These are phyloP conservation scores for Spilarctia lutea DNA, from an alignment of 2,888 invertebrate genomes.

Conservation along the genomic window DNA sequence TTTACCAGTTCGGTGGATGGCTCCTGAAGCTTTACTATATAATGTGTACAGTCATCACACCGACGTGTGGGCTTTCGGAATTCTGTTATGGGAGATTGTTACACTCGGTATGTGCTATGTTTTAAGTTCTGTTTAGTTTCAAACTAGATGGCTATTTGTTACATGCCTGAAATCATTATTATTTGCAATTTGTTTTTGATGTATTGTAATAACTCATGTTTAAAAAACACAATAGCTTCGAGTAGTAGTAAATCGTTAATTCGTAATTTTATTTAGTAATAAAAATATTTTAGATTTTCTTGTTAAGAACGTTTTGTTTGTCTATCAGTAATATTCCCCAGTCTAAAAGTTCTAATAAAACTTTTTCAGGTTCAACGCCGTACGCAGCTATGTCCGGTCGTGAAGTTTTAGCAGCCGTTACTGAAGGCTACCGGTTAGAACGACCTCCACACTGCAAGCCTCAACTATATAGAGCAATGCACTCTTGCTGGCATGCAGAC, in stretches of 20 bases:
- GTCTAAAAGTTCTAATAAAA: background rate
- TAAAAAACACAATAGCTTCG: no score
- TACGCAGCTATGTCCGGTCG: slow-evolving; percentile 94
- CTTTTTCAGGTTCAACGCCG: slow-evolving; percentile 91
- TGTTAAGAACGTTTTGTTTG: background rate
- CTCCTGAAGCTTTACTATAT: slow-evolving; percentile 93
- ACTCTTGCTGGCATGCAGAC: slow-evolving; percentile 88
- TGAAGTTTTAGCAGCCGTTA: slow-evolving; percentile 93
- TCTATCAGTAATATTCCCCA: background rate
- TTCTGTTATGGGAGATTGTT: slow-evolving; percentile 95
- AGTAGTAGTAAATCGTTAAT: no score
- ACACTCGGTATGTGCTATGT: slow-evolving; percentile 88
- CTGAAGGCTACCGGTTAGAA: slow-evolving; percentile 92
- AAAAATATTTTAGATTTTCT: background rate
- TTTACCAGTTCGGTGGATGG: slow-evolving; percentile 94
- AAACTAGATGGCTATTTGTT: no score
- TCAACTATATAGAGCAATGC: slow-evolving; percentile 82
- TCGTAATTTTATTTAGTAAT: background rate
- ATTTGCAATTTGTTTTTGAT: no score
- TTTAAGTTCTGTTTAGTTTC: background rate
- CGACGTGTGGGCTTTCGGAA: slow-evolving; percentile 96
- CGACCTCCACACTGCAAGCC: slow-evolving; percentile 93
- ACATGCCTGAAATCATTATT: no score
- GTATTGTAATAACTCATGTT: no score
- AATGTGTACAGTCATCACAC: slow-evolving; percentile 93